Base-by-base conservation (phyloP, 2,113 vertebrate genomes). In the Lampris incognitus region DNA sequence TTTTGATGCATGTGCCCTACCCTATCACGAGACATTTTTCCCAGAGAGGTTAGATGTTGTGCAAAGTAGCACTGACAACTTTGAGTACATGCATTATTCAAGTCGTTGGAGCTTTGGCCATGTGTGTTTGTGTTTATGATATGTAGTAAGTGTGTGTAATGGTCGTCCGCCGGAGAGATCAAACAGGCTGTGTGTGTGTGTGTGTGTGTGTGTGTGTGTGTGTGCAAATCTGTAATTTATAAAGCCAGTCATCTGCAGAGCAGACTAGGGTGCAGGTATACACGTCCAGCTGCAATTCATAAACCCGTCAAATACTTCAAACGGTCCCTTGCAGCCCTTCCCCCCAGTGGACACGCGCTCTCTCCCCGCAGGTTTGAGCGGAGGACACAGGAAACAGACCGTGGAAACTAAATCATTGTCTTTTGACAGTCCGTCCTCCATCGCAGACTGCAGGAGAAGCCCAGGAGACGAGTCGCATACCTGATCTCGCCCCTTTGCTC, bases 271-370 rank as follows among this genome's bases (percentile, higher is more conserved):
- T 64, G 10, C 67, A 54, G 76, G 57, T 73, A 50, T 41, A 49
- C 50, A 66, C 59, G n/a, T 50, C 54, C 75, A 64, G 78, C 76
- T 73, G 71, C 51, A 72, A 78, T 79, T 88, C 63, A 83, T 69
- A 40, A 81, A 52, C 88, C 24, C 78, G 71, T 85, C 80, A 78
- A 64, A 78, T 24, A 84, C 80, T 77, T 89, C 74, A 84, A 85
- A 85, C 63, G 58, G 49, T 66, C 57, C 55, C 66, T 59, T 46
- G 13, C 56, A 62, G 63, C 38, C 46, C 42, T 49, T 54, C 67
- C 69, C 64, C 69, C 64, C 41, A 66, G 55, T 40, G 2, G 60
- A 73, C 46, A 7, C 40, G 63, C 69, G 52, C 41, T 54, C 56
- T 57, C 51, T 64, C 66, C 9, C 76, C 13, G 6, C 1, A 50